These are phyloP conservation scores for Frankliniella fusca DNA, from an alignment of 2,888 invertebrate species.

Conservation along the genomic window DNA sequence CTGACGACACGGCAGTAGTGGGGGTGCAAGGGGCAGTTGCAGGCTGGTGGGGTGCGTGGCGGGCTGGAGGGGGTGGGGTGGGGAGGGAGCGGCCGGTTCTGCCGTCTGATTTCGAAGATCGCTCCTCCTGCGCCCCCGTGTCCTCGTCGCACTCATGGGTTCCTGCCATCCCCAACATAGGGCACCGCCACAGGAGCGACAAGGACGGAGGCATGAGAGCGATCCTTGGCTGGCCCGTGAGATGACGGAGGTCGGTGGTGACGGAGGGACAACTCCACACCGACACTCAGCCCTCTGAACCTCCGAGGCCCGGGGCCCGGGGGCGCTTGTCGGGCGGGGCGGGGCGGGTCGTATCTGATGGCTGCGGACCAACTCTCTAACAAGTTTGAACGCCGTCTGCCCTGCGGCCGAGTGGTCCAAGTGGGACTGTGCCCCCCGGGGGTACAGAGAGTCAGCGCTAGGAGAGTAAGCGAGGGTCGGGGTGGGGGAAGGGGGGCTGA, in stretches of 20 bases:
- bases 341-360: neutral
- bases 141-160: too few relatives aligned
- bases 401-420: neutral
- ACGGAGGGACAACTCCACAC: too few relatives aligned
- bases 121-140: too few relatives aligned
- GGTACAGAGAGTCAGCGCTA: too few relatives aligned
- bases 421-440: neutral
- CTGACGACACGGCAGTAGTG: too few relatives aligned
- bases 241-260: too few relatives aligned
- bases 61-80: neutral
- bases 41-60: neutral
- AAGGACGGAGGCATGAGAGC: too few relatives aligned
- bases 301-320: conserved; percentile 33
- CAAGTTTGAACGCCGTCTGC: neutral
- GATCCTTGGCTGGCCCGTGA: too few relatives aligned
- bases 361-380: neutral
- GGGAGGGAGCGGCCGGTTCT: neutral
- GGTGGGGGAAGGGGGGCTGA: neutral
- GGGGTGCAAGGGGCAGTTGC: neutral
- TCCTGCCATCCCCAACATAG: too few relatives aligned
- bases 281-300: neutral
- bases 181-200: too few relatives aligned
- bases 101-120: too few relatives aligned
- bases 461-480: conserved; percentile 32
- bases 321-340: conserved; percentile 32